Conservation (phyloP, 2,113 vertebrate genomes). For the Triplophysa rosa region DNA sequence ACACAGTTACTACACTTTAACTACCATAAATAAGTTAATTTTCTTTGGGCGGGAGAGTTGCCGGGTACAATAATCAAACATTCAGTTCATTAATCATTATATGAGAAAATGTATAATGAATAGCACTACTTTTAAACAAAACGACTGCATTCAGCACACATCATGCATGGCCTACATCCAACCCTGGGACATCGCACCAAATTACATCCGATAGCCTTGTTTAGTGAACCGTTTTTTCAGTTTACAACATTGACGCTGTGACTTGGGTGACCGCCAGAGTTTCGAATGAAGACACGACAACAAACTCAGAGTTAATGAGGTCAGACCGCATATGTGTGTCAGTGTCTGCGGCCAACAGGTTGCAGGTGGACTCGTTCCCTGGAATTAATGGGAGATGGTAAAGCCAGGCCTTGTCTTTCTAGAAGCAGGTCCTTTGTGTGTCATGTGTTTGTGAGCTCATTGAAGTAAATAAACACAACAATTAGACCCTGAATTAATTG, state of each 20-base stretch:
- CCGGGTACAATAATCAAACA: too few species aligned
- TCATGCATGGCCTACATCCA: not conserved
- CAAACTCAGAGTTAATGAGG: not conserved
- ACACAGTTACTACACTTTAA: too few species aligned
- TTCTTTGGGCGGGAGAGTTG: too few species aligned
- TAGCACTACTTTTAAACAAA: not conserved
- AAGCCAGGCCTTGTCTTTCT: conserved; percentile 52
- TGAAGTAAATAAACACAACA: conserved; percentile 26
- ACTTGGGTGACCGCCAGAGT: too few species aligned
- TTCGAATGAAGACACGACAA: too few species aligned
- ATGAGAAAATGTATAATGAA: too few species aligned
- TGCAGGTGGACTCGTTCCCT: conserved; percentile 65
- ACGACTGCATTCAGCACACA: not conserved
- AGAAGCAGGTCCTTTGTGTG: conserved; percentile 56
- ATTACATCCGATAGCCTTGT: conserved; percentile 56
- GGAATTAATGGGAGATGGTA: conserved; percentile 73
- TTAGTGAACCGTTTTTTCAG: conserved; percentile 44
- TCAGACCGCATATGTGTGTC: conserved; percentile 27
- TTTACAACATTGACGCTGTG: conserved; percentile 23
- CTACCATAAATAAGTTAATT: too few species aligned
- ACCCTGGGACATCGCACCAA: conserved; percentile 6
- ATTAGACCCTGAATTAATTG: not conserved
- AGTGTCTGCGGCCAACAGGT: conserved; percentile 67
- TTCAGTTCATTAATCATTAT: too few species aligned
- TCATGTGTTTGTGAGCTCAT: not conserved